These are phyloP conservation scores for Meriones unguiculatus DNA, from an alignment of 2,113 vertebrate genomes.

Conservation along the genomic window DNA sequence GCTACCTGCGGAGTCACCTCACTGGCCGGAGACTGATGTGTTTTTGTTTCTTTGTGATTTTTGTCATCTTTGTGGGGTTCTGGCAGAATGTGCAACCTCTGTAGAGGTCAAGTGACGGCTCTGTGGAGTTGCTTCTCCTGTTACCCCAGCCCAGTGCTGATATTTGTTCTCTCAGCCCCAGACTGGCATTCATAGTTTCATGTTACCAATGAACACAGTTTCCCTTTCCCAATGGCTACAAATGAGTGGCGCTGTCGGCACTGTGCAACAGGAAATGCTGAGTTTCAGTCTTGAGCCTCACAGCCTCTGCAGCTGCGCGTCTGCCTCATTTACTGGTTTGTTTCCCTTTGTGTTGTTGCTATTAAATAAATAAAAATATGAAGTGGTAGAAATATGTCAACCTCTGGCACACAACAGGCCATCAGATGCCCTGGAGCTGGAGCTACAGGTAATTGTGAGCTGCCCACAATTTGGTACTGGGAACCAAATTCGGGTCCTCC, in stretches of 20 bases:
- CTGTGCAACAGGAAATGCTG: neutral
- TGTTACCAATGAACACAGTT: slow-evolving; percentile 60
- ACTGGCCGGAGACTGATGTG: neutral
- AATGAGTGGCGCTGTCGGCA: slow-evolving; percentile 8
- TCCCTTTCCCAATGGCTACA: neutral
- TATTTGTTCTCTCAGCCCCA: neutral
- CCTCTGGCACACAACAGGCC: neutral
- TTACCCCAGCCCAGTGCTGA: neutral
- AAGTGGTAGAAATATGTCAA: no score
- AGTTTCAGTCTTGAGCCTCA: neutral
- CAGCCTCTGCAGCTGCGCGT: no score
- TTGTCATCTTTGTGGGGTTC: neutral
- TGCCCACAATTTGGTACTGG: neutral
- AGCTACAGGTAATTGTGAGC: neutral
- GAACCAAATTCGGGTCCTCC: neutral
- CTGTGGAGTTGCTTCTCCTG: neutral
- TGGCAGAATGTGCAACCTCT: neutral
- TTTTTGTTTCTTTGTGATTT: neutral
- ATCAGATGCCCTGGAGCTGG: neutral
- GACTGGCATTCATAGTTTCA: slow-evolving; percentile 47
- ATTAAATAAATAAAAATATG: neutral
- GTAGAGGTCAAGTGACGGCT: neutral
- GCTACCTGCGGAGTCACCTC: neutral
- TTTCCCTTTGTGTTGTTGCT: neutral
- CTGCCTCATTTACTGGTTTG: neutral